A percentile compares a stretch with the other conserved stretches of the same genome.
phyloP scores from a whole-genome alignment of 2,113 vertebrate genomes.

The Pelmatolapia mariae region DNA sequence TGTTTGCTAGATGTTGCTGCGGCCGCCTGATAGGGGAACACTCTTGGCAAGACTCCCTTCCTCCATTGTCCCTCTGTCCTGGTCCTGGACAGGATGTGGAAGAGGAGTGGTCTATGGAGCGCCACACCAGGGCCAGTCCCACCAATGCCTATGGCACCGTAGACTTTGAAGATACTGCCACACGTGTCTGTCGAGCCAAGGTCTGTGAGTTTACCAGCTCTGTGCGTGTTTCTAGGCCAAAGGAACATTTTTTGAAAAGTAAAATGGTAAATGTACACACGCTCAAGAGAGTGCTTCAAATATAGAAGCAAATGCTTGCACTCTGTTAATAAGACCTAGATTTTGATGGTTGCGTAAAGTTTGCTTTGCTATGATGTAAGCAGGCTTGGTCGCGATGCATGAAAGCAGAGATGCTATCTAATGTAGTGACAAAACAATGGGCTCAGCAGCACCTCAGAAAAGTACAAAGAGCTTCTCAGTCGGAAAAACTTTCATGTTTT shows the following conservation, averaged over 20 bases:
- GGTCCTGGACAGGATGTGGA: background rate
- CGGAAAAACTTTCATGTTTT: background rate
- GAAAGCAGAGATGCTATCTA: slow-evolving; percentile 1
- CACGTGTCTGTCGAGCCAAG: slow-evolving; percentile 87
- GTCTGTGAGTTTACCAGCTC: slow-evolving; percentile 57
- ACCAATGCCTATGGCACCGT: slow-evolving; percentile 90
- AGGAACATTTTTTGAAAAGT: background rate
- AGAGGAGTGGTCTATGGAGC: slow-evolving; percentile 82
- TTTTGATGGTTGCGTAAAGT: background rate
- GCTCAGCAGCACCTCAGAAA: background rate
- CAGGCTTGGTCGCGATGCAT: background rate
- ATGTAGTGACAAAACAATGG: background rate
- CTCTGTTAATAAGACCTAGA: background rate
- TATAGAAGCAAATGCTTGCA: background rate
- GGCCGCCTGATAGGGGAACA: slow-evolving; percentile 87
- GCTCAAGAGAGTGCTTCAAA: background rate
- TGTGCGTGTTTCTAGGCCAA: background rate
- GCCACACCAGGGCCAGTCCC: slow-evolving; percentile 80
- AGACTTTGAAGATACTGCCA: slow-evolving; percentile 88
- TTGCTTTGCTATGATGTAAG: background rate
- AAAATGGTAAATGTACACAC: background rate
- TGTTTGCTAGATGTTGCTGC: slow-evolving; percentile 82
- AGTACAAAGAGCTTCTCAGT: background rate
- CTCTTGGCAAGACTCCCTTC: slow-evolving; percentile 56
- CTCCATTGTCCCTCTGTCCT: slow-evolving; percentile 51